A percentile compares a stretch with the other conserved stretches of the same genome.
Conservation (phyloP, 2,113 vertebrate species). For the Maccullochella peelii region DNA sequence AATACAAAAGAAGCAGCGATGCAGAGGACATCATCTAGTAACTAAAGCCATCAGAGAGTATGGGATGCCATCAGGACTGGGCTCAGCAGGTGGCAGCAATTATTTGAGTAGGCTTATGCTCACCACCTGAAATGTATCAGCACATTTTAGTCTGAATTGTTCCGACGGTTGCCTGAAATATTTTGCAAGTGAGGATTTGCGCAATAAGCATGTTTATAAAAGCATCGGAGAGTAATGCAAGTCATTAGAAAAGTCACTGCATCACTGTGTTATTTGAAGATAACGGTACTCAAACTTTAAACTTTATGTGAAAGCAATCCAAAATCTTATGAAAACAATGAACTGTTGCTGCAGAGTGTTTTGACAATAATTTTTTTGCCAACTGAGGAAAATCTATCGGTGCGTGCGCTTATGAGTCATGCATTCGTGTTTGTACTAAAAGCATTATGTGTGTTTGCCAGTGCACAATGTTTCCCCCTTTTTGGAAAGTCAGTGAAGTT, state of each 20-base stretch:
- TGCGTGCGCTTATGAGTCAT: constrained; percentile 10
- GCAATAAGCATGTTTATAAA: neutral
- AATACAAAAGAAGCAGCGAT: neutral
- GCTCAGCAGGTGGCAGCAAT: neutral
- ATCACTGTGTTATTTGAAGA: neutral
- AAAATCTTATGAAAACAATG: neutral
- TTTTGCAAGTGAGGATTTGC: neutral
- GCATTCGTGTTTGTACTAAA: neutral
- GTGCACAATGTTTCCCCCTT: neutral
- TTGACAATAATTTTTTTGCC: neutral
- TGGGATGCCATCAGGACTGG: neutral
- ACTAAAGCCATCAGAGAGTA: neutral
- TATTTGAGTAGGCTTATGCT: neutral
- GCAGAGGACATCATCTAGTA: neutral
- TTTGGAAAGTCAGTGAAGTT: constrained; percentile 18
- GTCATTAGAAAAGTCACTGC: neutral
- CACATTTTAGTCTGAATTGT: neutral
- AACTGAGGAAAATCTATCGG: neutral
- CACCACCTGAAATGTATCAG: too few species aligned
- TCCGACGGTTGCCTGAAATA: neutral
- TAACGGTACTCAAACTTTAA: neutral
- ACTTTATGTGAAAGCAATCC: neutral
- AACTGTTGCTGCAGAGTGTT: neutral
- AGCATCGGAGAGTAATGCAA: neutral
- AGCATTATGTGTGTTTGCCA: neutral